These are phyloP conservation scores for Onychostruthus taczanowskii DNA, from an alignment of 2,113 vertebrate species.

Conservation along the genomic window DNA sequence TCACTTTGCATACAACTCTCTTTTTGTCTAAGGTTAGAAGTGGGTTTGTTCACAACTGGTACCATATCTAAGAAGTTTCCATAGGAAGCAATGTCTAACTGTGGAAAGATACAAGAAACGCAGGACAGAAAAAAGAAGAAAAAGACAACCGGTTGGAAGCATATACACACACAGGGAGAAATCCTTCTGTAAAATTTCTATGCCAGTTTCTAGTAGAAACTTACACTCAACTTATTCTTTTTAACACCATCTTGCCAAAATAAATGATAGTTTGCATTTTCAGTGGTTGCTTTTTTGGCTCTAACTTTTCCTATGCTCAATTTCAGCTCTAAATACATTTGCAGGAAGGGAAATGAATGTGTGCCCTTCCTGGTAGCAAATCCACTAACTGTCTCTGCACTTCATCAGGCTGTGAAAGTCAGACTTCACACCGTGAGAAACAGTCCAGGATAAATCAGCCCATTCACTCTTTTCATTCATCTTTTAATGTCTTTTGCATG, in stretches of 20 bases:
- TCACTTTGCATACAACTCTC: not conserved
- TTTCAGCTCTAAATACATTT: slow-evolving; percentile 12
- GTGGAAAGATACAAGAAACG: not conserved
- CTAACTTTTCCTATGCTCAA: not conserved
- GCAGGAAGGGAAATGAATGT: not conserved
- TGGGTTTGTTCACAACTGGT: not conserved
- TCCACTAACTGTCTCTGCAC: slow-evolving; percentile 30
- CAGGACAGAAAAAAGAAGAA: not conserved
- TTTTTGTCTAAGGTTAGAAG: not conserved
- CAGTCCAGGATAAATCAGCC: slow-evolving; percentile 10
- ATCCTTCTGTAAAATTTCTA: not conserved
- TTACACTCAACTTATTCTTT: not conserved
- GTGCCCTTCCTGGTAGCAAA: slow-evolving; percentile 38
- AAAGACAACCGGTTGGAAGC: not conserved
- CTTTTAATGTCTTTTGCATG: slow-evolving; percentile 1
- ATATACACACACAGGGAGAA: not conserved
- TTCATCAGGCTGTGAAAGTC: slow-evolving; percentile 47
- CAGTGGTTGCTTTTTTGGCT: not conserved
- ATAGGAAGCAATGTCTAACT: not conserved
- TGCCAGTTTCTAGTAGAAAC: not conserved
- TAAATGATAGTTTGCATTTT: not conserved
- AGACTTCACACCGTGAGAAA: slow-evolving; percentile 17
- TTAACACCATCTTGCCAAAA: not conserved
- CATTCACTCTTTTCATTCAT: slow-evolving; percentile 39
- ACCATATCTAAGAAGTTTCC: not conserved